Conservation (phyloP, 2,113 vertebrate genomes). For the Oreocharis arfaki region DNA sequence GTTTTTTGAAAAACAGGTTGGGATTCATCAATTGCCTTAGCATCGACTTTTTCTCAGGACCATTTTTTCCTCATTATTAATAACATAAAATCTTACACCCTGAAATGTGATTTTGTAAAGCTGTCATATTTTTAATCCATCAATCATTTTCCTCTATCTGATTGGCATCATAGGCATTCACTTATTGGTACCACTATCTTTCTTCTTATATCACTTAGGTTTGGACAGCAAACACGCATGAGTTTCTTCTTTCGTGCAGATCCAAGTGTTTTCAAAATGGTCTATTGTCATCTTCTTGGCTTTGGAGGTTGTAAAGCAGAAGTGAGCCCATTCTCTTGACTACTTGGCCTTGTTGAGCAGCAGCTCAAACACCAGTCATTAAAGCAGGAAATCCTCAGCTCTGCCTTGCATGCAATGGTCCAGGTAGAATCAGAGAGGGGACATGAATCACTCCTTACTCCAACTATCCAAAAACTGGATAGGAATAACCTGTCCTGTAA, state of each 20-base stretch:
- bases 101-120: neutral
- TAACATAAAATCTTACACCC: neutral
- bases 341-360: accelerated
- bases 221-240: neutral
- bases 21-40: neutral
- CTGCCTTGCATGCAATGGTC: neutral
- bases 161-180: neutral
- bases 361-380: neutral
- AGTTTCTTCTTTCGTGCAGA: neutral
- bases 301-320: neutral
- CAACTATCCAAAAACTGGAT: neutral
- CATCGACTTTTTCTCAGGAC: neutral
- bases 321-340: accelerated
- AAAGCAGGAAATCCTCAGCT: neutral
- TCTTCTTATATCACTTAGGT: neutral
- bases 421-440: neutral
- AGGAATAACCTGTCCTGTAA: neutral
- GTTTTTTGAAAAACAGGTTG: neutral
- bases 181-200: neutral
- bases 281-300: neutral
- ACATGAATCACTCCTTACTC: neutral
- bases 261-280: neutral
- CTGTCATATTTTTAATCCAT: neutral
- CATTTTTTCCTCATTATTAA: neutral
- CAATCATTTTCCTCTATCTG: neutral